A percentile compares a stretch with the other conserved stretches of the same genome.
Evolutionary conservation across 2,888 invertebrate genomes (phyloP).

Genomic region (Masnerella sp.): DNA sequence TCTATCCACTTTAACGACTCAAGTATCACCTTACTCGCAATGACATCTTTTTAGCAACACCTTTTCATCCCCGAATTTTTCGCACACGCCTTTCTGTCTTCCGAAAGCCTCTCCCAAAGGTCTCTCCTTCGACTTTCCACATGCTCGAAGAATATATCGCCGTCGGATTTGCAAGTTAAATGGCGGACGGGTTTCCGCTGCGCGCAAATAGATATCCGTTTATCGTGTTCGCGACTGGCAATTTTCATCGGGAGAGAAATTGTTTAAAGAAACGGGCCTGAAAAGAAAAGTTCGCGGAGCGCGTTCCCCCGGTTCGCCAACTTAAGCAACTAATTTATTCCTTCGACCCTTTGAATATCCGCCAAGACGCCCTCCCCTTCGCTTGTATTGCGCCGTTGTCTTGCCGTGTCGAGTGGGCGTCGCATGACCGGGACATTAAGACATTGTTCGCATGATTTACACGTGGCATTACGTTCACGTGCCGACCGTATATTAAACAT

Average conservation of each 20-base stretch:
- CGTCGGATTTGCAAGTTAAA: constrained; percentile 74
- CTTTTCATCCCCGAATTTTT: constrained; percentile 68
- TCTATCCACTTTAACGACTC: not conserved
- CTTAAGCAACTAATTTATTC: constrained; percentile 75
- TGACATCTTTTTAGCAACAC: constrained; percentile 53
- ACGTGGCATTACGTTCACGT: constrained; percentile 77
- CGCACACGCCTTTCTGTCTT: constrained; percentile 64
- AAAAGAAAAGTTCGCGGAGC: constrained; percentile 53
- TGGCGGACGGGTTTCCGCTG: constrained; percentile 64
- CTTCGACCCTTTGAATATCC: constrained; percentile 74
- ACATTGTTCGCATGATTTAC: constrained; percentile 78
- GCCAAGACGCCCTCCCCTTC: constrained; percentile 66
- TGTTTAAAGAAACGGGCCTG: constrained; percentile 44
- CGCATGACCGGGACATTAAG: constrained; percentile 78
- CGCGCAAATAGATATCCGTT: constrained; percentile 47
- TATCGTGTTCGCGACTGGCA: constrained; percentile 39
- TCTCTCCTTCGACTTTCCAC: constrained; percentile 66
- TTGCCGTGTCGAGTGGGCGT: constrained; percentile 75
- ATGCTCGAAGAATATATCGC: constrained; percentile 66
- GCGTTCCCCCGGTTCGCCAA: constrained; percentile 35
- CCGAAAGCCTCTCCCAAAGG: constrained; percentile 51
- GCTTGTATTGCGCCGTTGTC: constrained; percentile 70
- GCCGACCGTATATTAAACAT: constrained; percentile 77
- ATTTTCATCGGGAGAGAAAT: constrained; percentile 52
- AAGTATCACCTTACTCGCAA: constrained; percentile 11